phyloP scores from a whole-genome alignment of 2,797 vertebrate genomes.

The Hippocampus kuda region DNA sequence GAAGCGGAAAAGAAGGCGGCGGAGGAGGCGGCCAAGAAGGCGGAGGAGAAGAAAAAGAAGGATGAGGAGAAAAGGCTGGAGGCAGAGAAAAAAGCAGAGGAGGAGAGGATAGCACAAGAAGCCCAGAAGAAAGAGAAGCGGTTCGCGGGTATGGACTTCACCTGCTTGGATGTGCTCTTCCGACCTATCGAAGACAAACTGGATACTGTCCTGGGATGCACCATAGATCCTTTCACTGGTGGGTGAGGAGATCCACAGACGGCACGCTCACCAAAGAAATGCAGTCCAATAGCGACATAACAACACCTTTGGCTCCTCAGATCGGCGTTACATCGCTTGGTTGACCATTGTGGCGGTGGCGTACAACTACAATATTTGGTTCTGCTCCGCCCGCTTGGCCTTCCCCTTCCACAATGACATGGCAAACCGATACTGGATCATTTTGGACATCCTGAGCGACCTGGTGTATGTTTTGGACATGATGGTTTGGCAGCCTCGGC shows the following conservation, averaged over 20 bases:
- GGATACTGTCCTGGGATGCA: slow-evolving; percentile 46
- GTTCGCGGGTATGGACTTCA: slow-evolving; percentile 38
- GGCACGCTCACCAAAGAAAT: too few species aligned
- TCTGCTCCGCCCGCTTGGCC: slow-evolving; percentile 69
- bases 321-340: slow-evolving; percentile 77
- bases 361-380: slow-evolving; percentile 85
- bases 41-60: slow-evolving; percentile 66
- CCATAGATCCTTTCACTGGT: slow-evolving; percentile 64
- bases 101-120: slow-evolving; percentile 54
- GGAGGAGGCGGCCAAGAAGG: slow-evolving; percentile 62
- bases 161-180: slow-evolving; percentile 46
- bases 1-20: slow-evolving; percentile 59
- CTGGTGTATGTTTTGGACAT: slow-evolving; percentile 71
- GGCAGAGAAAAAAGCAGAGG: slow-evolving; percentile 62
- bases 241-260: background rate
- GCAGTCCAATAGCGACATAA: too few species aligned
- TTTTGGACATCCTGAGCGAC: slow-evolving; percentile 67
- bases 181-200: slow-evolving; percentile 49
- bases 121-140: slow-evolving; percentile 41
- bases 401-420: slow-evolving; percentile 72
- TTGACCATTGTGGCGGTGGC: slow-evolving; percentile 69
- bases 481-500: slow-evolving; percentile 76
- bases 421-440: slow-evolving; percentile 62
- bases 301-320: slow-evolving; percentile 49
- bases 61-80: slow-evolving; percentile 66